Evolutionary conservation across 2,888 invertebrate genomes (phyloP).

Genomic region (Loripinus fragilis): DNA sequence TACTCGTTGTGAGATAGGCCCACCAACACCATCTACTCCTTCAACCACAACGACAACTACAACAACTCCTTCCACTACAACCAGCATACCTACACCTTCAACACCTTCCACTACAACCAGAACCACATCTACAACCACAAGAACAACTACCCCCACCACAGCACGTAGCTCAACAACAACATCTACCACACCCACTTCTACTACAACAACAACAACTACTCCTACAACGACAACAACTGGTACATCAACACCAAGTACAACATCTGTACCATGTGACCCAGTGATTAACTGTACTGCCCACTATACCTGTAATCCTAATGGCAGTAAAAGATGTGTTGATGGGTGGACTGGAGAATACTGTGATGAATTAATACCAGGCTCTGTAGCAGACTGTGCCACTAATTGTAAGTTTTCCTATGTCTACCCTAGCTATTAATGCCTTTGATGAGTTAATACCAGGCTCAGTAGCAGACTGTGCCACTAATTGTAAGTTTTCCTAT

Average conservation of each 20-base stretch:
- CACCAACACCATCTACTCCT: not conserved
- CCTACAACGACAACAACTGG: not conserved
- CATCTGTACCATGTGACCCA: conserved; percentile 21
- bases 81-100: not conserved
- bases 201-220: not conserved
- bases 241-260: not conserved
- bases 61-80: not conserved
- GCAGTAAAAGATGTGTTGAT: conserved; percentile 28
- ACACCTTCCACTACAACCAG: not conserved
- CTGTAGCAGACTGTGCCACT: conserved; percentile 34
- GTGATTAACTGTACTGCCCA: conserved; percentile 27
- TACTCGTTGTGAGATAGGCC: not conserved
- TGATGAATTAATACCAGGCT: conserved; percentile 26
- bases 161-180: not conserved
- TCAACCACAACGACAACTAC: conserved; percentile 14
- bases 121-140: not conserved
- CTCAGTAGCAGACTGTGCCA: no score
- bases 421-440: no score
- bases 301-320: conserved; percentile 37
- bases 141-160: not conserved
- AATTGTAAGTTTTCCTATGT: conserved; percentile 6
- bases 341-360: conserved; percentile 38
- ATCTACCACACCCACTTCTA: not conserved
- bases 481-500: no score
- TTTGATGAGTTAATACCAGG: no score